phyloP scores from a whole-genome alignment of 2,113 vertebrate species.

The Cyprinodon tularosa region DNA sequence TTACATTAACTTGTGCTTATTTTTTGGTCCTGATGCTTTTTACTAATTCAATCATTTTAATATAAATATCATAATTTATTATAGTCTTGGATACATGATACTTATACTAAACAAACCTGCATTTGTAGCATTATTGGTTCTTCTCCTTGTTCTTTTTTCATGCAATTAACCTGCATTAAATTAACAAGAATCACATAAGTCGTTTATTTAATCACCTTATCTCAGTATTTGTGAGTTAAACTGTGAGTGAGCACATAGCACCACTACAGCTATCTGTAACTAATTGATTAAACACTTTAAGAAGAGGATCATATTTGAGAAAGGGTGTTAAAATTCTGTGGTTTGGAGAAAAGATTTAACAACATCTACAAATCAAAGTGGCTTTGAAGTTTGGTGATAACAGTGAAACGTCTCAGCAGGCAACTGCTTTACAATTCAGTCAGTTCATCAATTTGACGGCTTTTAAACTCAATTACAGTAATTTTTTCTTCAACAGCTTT shows the following conservation, averaged over 20 bases:
- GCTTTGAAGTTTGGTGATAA: slow-evolving; percentile 34
- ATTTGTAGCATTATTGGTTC: no score
- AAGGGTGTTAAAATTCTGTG: slow-evolving; percentile 28
- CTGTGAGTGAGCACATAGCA: slow-evolving; percentile 11
- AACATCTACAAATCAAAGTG: background rate
- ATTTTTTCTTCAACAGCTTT: background rate
- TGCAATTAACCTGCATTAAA: no score
- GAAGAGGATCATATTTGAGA: slow-evolving; percentile 8
- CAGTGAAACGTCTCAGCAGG: slow-evolving; percentile 21
- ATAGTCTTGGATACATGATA: no score
- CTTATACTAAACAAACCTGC: no score
- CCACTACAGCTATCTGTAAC: slow-evolving; percentile 17
- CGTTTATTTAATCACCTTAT: no score
- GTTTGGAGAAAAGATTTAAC: slow-evolving; percentile 31
- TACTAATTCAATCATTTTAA: background rate
- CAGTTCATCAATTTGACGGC: slow-evolving; percentile 25
- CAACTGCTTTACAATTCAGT: slow-evolving; percentile 20
- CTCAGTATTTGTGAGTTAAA: slow-evolving; percentile 9
- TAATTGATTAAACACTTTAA: slow-evolving; percentile 23
- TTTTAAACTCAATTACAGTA: slow-evolving; percentile 10
- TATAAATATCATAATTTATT: background rate
- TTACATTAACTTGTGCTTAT: background rate
- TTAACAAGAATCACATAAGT: no score
- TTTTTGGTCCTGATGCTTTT: background rate
- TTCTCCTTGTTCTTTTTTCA: no score